Evolutionary conservation across 2,888 invertebrate genomes (phyloP), one percentile per base, ranked within the genome.

Genomic region (Euclidia mi): DNA sequence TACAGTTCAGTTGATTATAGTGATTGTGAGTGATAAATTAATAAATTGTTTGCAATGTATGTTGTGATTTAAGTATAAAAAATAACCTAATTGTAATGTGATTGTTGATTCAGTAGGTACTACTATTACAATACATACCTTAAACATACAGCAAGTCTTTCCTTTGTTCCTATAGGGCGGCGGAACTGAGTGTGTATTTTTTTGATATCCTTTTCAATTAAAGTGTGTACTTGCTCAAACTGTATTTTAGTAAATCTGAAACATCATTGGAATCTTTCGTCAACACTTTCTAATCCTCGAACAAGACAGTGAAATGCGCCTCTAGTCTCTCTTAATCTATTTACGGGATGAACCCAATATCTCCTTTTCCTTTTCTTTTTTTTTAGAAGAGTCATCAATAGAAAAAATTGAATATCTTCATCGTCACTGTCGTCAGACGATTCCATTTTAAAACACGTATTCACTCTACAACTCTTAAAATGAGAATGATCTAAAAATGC

Each of bases 91-190:
- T 25, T 25, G 25, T 25, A 34, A 11, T 34, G 34, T 34, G 34
- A 34, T 34, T 34, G 25, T 25, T 6, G 6, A 4, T 2, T 25
- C 25, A 25, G 3, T 25, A 25, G 3, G 25, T 4, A 25, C 3
- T 25, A 4, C 25, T 25, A 35, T n/a, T n/a, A n/a, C n/a, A n/a
- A n/a, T n/a, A n/a, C n/a, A n/a, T n/a, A n/a, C n/a, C n/a, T n/a
- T n/a, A n/a, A n/a, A 32, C 32, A 32, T 32, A 32, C 7, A 6
- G 32, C 63, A 46, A 63, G 63, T 51, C 56, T 57, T 57, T 58
- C 58, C 56, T 51, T 64, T 41, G 58, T 64, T n/a, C 58, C 50
- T 14, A 64, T 63, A 38, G 62, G 47, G 41, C 41, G 9, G 15
- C 62, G 57, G 59, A 58, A 59, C 51, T 37, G 41, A 7, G 58